These are phyloP conservation scores for Erinaceus europaeus DNA, from an alignment of 2,113 vertebrate genomes.

Conservation along the genomic window DNA sequence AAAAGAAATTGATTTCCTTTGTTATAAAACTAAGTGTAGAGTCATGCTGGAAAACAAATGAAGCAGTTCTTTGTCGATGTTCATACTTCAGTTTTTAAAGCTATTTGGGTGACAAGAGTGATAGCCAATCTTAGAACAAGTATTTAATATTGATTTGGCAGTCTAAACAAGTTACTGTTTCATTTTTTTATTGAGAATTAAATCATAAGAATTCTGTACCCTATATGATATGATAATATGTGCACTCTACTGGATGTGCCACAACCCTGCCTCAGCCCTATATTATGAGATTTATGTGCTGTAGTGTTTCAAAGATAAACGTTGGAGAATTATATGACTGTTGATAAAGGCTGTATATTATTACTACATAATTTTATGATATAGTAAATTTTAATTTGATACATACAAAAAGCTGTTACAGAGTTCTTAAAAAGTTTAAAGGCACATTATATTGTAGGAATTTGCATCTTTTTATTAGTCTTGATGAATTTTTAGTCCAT, in stretches of 20 bases:
- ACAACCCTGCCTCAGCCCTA: too few species aligned
- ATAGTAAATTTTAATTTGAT: constrained; percentile 68
- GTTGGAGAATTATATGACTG: constrained; percentile 18
- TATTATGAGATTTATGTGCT: constrained; percentile 33
- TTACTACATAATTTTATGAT: constrained; percentile 30
- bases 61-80: constrained; percentile 53
- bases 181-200: constrained; percentile 63
- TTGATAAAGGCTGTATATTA: constrained; percentile 35
- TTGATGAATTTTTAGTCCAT: constrained; percentile 76
- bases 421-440: constrained; percentile 74
- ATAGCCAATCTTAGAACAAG: constrained; percentile 62
- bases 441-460: constrained; percentile 72
- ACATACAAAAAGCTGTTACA: constrained; percentile 60
- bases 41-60: constrained; percentile 62
- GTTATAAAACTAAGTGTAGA: constrained; percentile 54
- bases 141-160: constrained; percentile 70
- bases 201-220: constrained; percentile 62
- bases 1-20: constrained; percentile 67
- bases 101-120: constrained; percentile 49
- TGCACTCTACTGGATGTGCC: too few species aligned
- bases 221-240: constrained; percentile 17
- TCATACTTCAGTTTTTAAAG: constrained; percentile 52
- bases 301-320: neutral
- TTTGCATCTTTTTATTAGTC: constrained; percentile 78
- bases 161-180: constrained; percentile 61